phyloP scores from a whole-genome alignment of 2,888 invertebrate species.

The Minunthozetes semirufus region DNA sequence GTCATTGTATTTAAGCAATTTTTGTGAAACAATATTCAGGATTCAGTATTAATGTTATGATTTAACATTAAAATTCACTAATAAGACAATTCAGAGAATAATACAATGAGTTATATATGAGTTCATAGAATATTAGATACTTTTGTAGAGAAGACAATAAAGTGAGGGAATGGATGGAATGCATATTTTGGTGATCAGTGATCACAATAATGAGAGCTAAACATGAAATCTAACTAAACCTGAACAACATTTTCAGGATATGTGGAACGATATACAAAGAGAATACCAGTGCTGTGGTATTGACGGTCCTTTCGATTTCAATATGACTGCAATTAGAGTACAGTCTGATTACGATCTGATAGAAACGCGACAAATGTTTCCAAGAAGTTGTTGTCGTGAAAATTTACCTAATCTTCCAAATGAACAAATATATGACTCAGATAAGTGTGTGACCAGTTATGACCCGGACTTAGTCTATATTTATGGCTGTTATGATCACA shows the following conservation, averaged over 20 bases:
- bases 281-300: slow-evolving; percentile 66
- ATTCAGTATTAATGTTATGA: no score
- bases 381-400: slow-evolving; percentile 46
- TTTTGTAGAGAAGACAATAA: no score
- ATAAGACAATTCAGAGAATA: no score
- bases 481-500: slow-evolving; percentile 64
- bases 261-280: slow-evolving; percentile 56
- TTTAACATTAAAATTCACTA: no score
- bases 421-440: not conserved
- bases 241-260: slow-evolving; percentile 52
- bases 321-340: slow-evolving; percentile 40
- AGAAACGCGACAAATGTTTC: slow-evolving; percentile 37
- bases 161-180: no score
- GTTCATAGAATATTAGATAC: no score
- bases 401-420: slow-evolving; percentile 40
- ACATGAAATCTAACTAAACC: not conserved
- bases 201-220: no score
- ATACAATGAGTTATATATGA: no score
- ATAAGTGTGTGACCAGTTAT: slow-evolving; percentile 21
- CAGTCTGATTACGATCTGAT: not conserved
- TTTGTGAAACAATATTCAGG: no score
- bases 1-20: no score
- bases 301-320: slow-evolving; percentile 54
- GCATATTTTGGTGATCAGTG: no score
- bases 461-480: slow-evolving; percentile 21